A percentile compares a stretch with the other conserved stretches of the same genome.
Conservation (phyloP, 2,888 invertebrate species). For the Desoria tigrina region DNA sequence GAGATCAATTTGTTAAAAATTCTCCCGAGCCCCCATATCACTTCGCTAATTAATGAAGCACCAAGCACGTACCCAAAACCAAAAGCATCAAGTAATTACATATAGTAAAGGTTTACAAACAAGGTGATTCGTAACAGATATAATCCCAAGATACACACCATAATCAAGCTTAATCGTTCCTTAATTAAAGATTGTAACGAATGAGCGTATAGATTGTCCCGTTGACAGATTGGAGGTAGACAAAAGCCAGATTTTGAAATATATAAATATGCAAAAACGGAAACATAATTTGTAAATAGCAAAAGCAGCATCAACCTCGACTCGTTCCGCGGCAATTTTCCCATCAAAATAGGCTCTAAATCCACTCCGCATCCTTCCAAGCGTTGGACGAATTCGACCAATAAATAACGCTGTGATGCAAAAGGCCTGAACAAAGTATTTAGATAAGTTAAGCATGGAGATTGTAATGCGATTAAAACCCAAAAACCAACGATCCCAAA, state of each 20-base stretch:
- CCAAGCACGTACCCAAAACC: neutral
- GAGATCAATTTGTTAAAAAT: too few species aligned
- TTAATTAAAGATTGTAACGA: too few species aligned
- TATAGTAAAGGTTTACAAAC: too few species aligned
- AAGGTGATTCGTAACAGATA: too few species aligned
- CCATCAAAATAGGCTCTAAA: constrained; percentile 55
- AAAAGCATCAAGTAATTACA: neutral
- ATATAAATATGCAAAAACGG: constrained; percentile 10
- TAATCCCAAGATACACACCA: too few species aligned
- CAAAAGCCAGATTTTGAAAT: neutral
- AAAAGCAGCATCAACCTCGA: constrained; percentile 55
- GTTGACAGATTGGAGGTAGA: too few species aligned
- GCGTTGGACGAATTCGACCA: constrained; percentile 48
- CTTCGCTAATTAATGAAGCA: too few species aligned
- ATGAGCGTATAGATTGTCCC: too few species aligned
- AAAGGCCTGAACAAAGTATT: constrained; percentile 45
- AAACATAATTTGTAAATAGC: constrained; percentile 16
- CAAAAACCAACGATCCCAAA: neutral
- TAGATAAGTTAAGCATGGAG: too few species aligned
- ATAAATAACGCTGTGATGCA: constrained; percentile 44
- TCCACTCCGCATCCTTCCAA: constrained; percentile 40
- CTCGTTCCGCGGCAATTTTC: constrained; percentile 56
- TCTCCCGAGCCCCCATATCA: too few species aligned
- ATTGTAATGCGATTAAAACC: neutral
- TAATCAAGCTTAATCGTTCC: too few species aligned